A percentile compares a stretch with the other conserved stretches of the same genome.
phyloP scores from a whole-genome alignment of 1,140 invertebrate species.

The Hypsibius dujardini region DNA sequence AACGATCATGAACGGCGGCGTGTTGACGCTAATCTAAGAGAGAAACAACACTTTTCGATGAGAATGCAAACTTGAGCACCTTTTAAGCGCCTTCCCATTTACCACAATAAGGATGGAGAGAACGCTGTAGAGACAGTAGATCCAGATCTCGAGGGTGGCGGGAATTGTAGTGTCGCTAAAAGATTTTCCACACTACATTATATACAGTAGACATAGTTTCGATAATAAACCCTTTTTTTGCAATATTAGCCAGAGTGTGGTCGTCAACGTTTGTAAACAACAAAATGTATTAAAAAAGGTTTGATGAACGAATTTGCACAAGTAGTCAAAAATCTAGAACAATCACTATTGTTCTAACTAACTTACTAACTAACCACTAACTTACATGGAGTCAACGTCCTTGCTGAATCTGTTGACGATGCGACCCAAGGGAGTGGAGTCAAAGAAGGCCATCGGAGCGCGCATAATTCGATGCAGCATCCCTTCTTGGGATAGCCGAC shows the following conservation, averaged over 20 bases:
- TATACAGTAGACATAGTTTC: too few relatives aligned
- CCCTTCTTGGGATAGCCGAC: conserved; percentile 50
- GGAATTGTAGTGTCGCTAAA: conserved; percentile 46
- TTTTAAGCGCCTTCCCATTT: conserved; percentile 25
- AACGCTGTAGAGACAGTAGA: conserved; percentile 33
- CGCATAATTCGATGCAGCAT: conserved; percentile 56
- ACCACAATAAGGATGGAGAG: conserved; percentile 28
- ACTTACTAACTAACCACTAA: neutral
- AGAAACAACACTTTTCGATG: too few relatives aligned
- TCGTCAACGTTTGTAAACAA: conserved; percentile 12
- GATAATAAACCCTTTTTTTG: too few relatives aligned
- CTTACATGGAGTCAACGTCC: conserved; percentile 40
- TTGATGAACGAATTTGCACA: too few relatives aligned
- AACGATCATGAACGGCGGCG: neutral
- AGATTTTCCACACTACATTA: too few relatives aligned
- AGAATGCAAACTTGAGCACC: too few relatives aligned
- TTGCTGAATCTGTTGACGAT: conserved; percentile 58
- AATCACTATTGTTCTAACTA: conserved; percentile 21
- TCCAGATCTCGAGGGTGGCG: conserved; percentile 36
- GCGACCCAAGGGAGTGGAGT: conserved; percentile 45
- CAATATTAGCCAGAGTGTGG: too few relatives aligned
- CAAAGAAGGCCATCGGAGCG: conserved; percentile 46
- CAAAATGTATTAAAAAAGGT: neutral
- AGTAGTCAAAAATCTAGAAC: conserved; percentile 19
- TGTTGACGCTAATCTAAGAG: conserved; percentile 34